Percentiles rank a stretch among this genome's conserved stretches.
Conservation (phyloP, 2,797 vertebrate species). For the Neoniphon sammara region DNA sequence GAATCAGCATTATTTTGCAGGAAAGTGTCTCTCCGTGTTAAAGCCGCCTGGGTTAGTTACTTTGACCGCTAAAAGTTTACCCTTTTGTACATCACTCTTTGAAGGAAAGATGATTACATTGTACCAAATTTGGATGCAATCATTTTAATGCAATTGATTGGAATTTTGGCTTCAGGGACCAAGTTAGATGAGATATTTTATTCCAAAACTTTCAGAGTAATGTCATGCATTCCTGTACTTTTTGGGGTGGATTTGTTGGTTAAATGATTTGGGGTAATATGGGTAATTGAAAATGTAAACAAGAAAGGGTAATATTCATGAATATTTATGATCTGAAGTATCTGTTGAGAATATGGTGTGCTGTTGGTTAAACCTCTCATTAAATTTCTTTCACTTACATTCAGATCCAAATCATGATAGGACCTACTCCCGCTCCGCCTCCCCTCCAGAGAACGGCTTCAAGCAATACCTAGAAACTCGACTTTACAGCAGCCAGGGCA, state of each 20-base stretch:
- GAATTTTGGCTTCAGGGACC: too few relatives aligned
- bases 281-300: not conserved
- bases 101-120: slow-evolving; percentile 16
- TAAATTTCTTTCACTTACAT: not conserved
- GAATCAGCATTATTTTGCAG: slow-evolving; percentile 23
- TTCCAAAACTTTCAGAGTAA: too few relatives aligned
- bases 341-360: not conserved
- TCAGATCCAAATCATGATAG: slow-evolving; percentile 77
- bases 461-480: slow-evolving; percentile 81
- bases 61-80: slow-evolving; percentile 5
- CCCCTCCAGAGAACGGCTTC: slow-evolving; percentile 86
- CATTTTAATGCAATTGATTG: not conserved
- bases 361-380: not conserved
- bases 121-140: not conserved
- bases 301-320: not conserved
- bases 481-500: slow-evolving; percentile 90
- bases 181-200: too few relatives aligned
- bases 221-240: too few relatives aligned
- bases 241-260: not conserved
- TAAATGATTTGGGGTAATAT: not conserved
- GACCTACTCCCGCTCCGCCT: slow-evolving; percentile 80
- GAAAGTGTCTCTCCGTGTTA: slow-evolving; percentile 19
- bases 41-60: slow-evolving; percentile 9
- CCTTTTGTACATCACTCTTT: not conserved
- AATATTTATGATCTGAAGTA: not conserved